Percentiles rank a stretch among this genome's conserved stretches.
These are phyloP conservation scores for Chirona hameri DNA, from an alignment of 2,888 invertebrate species.

Conservation along the genomic window DNA sequence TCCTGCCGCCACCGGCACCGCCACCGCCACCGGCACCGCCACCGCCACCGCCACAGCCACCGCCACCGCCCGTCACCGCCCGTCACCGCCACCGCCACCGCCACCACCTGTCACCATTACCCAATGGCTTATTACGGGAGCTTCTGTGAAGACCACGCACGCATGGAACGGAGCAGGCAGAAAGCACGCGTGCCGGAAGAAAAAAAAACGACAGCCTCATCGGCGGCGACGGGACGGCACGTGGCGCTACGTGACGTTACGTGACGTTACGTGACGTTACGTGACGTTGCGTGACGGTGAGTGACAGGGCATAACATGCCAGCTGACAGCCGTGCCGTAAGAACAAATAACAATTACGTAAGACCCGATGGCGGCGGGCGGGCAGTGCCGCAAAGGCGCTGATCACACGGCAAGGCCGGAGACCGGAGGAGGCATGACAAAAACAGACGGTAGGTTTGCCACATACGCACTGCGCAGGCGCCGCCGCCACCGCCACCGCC, in stretches of 20 bases:
- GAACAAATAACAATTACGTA: not conserved
- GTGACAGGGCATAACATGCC: not conserved
- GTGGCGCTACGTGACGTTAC: not conserved
- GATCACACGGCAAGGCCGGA: not conserved
- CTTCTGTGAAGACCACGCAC: not conserved
- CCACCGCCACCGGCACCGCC: no score
- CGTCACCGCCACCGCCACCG: not conserved
- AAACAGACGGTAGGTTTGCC: not conserved
- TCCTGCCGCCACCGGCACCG: no score
- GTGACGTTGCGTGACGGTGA: not conserved
- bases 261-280: not conserved
- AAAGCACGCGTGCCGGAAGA: not conserved
- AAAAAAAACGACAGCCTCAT: not conserved
- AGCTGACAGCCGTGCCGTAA: not conserved
- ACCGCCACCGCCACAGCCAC: no score
- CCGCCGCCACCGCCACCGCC: no score
- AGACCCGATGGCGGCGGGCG: not conserved
- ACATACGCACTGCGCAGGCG: no score
- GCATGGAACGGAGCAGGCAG: not conserved
- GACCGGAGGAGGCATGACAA: not conserved
- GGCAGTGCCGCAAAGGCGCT: not conserved
- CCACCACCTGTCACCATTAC: not conserved
- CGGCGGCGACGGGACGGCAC: not conserved
- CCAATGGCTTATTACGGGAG: not conserved
- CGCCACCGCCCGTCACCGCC: no score